These are phyloP conservation scores for Lasioglossum vierecki DNA, from an alignment of 2,888 invertebrate species.

Conservation along the genomic window DNA sequence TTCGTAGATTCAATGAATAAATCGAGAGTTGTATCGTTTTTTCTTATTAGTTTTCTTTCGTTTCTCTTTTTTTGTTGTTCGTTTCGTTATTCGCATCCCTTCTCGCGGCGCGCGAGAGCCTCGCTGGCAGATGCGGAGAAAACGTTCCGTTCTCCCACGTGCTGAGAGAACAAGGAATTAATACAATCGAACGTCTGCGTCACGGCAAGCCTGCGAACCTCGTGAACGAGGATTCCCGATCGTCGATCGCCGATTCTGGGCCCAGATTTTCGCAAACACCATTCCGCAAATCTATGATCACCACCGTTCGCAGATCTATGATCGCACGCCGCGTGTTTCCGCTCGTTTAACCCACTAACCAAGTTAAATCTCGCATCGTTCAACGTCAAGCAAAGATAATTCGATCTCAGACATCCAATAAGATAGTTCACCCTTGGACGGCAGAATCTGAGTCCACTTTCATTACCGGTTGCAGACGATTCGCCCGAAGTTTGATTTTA, in stretches of 20 bases:
- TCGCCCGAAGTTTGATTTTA: background rate
- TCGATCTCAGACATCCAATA: background rate
- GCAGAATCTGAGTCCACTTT: background rate
- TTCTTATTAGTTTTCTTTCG: background rate
- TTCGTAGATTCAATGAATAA: conserved; percentile 47
- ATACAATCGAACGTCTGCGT: conserved; percentile 65
- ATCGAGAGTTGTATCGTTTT: conserved; percentile 19
- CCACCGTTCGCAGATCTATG: background rate
- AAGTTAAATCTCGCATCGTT: background rate
- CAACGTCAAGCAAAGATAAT: background rate
- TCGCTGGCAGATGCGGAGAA: conserved; percentile 39
- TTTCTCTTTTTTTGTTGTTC: background rate
- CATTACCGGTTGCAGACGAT: background rate
- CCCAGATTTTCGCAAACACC: background rate
- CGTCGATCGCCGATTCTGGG: background rate
- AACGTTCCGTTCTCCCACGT: background rate
- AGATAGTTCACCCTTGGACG: background rate
- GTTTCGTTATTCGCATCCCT: conserved; percentile 25
- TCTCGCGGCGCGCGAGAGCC: conserved; percentile 18
- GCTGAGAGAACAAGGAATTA: conserved; percentile 51
- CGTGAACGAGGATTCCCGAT: background rate
- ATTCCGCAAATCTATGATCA: background rate
- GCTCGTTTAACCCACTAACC: background rate
- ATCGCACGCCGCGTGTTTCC: background rate
- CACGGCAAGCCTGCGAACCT: conserved; percentile 51